Conservation (phyloP, 2,888 invertebrate genomes). For the Cheilosia grossa region DNA sequence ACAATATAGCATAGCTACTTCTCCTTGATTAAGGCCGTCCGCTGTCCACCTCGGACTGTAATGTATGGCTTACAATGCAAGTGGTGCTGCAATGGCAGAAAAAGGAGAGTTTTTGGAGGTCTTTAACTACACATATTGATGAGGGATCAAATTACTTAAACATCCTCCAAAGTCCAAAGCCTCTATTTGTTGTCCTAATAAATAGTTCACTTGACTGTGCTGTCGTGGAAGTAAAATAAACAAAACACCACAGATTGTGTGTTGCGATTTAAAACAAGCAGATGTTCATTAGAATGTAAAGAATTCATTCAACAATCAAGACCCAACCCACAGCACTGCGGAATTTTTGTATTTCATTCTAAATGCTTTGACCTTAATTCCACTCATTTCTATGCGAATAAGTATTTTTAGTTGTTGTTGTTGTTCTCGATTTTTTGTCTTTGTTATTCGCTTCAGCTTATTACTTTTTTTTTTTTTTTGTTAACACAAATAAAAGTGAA, state of each 20-base stretch:
- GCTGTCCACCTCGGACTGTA: no score
- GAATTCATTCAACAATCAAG: not conserved
- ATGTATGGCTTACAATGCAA: no score
- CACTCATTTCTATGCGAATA: conserved; percentile 35
- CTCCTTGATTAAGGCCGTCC: no score
- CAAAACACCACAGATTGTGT: not conserved
- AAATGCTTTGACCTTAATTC: conserved; percentile 60
- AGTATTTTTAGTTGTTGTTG: conserved; percentile 1
- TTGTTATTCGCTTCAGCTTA: conserved; percentile 4
- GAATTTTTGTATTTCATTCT: conserved; percentile 42
- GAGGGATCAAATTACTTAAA: no score
- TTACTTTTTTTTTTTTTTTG: not conserved
- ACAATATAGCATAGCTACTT: no score
- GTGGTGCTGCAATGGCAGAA: no score
- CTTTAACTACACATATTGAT: no score
- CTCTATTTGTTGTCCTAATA: no score
- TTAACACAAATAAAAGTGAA: conserved; percentile 17
- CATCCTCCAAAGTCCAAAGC: no score
- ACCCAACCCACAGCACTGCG: conserved; percentile 36
- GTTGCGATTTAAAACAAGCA: conserved; percentile 23
- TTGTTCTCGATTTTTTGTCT: conserved; percentile 6
- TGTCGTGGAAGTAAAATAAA: no score
- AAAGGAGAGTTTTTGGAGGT: no score
- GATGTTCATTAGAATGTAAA: conserved; percentile 23
- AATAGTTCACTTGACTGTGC: no score